phyloP scores from a whole-genome alignment of 2,797 vertebrate species.

The Luscinia luscinia region DNA sequence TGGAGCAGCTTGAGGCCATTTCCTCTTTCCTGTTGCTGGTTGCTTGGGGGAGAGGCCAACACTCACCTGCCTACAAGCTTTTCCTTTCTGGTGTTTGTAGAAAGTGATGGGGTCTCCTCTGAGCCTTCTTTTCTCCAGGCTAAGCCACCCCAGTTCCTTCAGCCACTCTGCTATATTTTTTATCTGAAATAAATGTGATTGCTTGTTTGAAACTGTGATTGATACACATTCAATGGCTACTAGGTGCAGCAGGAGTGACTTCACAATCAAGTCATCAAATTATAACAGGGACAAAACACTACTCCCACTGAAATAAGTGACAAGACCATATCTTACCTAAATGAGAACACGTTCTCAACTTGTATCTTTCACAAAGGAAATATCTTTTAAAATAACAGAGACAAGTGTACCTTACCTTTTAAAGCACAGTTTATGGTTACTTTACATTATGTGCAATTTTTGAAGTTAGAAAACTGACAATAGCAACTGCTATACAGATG shows the following conservation, averaged over 20 bases:
- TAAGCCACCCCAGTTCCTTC: neutral
- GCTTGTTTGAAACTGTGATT: neutral
- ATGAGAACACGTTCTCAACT: neutral
- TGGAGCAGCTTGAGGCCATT: neutral
- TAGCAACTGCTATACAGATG: neutral
- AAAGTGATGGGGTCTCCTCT: neutral
- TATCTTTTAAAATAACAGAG: neutral
- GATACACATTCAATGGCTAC: neutral
- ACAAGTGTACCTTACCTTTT: neutral
- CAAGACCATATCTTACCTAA: neutral
- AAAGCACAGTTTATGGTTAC: neutral
- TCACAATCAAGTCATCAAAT: neutral
- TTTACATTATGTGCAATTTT: neutral
- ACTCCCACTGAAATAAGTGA: neutral
- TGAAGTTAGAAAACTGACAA: neutral
- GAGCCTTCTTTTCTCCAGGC: neutral
- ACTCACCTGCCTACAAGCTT: neutral
- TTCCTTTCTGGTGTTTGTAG: neutral
- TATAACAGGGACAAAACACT: neutral
- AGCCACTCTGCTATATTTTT: neutral
- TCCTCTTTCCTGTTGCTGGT: neutral
- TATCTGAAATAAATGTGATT: neutral
- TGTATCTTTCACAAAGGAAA: constrained; percentile 1
- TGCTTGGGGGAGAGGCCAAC: neutral
- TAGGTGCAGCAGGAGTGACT: neutral